phyloP scores from a whole-genome alignment of 2,888 invertebrate genomes.

The Drosophila trichaetosa region DNA sequence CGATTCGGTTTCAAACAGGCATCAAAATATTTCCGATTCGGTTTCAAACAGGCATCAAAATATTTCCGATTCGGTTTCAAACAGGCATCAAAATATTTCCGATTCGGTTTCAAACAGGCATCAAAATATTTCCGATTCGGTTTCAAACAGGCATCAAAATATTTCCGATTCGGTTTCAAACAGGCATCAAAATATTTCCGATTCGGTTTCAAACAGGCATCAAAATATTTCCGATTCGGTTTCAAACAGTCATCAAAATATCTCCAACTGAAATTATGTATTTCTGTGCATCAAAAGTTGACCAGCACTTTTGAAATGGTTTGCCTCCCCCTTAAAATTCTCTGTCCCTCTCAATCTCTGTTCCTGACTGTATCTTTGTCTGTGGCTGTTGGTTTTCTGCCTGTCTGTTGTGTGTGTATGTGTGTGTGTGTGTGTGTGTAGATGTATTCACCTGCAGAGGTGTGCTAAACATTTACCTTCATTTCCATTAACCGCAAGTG shows the following conservation, averaged over 20 bases:
- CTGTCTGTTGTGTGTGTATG: slow-evolving; percentile 16
- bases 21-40: background rate
- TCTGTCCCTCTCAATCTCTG: background rate
- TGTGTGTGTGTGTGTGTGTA: background rate
- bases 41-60: no score
- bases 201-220: no score
- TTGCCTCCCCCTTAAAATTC: no score
- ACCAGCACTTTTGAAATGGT: background rate
- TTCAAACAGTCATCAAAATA: no score
- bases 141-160: background rate
- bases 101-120: no score
- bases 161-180: background rate
- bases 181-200: no score
- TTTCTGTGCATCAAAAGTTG: background rate
- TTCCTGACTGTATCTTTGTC: background rate
- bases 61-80: background rate
- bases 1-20: background rate
- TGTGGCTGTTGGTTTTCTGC: slow-evolving; percentile 14
- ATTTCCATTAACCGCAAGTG: slow-evolving; percentile 55
- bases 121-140: background rate
- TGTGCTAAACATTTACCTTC: slow-evolving; percentile 41
- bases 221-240: no score
- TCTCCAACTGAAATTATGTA: background rate
- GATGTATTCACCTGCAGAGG: slow-evolving; percentile 23
- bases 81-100: background rate